Conservation (phyloP, 2,113 vertebrate genomes). For the Strix uralensis region DNA sequence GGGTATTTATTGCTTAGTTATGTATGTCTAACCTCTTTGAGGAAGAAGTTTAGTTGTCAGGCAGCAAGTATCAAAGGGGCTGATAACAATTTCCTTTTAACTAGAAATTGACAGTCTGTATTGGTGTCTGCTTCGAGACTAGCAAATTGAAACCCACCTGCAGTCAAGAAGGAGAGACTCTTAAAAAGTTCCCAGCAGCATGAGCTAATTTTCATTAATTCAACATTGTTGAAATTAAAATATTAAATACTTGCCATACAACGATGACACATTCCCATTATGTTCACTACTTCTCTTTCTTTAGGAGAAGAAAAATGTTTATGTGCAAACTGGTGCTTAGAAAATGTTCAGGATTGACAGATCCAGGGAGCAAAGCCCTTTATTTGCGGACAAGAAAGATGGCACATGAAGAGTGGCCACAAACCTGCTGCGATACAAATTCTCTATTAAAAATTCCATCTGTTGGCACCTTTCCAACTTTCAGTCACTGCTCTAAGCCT, state of each 20-base stretch:
- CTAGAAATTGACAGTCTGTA: slow-evolving; percentile 35
- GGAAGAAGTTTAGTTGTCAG: slow-evolving; percentile 55
- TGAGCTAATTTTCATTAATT: slow-evolving; percentile 3
- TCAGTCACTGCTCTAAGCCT: neutral
- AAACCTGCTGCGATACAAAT: neutral
- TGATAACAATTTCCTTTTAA: slow-evolving; percentile 62
- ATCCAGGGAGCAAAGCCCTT: neutral
- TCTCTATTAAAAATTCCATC: neutral
- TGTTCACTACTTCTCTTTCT: neutral
- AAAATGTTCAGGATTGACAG: neutral
- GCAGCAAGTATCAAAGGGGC: slow-evolving; percentile 48
- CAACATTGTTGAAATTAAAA: neutral
- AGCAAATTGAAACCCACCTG: slow-evolving; percentile 4
- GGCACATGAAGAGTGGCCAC: neutral
- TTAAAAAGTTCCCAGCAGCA: slow-evolving; percentile 17
- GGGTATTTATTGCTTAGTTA: slow-evolving; percentile 59
- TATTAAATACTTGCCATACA: neutral
- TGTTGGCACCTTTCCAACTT: neutral
- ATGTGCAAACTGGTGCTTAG: neutral
- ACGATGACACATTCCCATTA: neutral
- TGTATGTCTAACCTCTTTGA: slow-evolving; percentile 58
- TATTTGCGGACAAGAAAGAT: neutral
- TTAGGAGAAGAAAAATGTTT: neutral
- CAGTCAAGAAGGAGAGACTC: neutral
- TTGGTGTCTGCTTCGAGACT: slow-evolving; percentile 21